Percentiles rank a stretch among this genome's conserved stretches.
Conservation (phyloP, 2,797 vertebrate species). For the Sitta carolinensis region DNA sequence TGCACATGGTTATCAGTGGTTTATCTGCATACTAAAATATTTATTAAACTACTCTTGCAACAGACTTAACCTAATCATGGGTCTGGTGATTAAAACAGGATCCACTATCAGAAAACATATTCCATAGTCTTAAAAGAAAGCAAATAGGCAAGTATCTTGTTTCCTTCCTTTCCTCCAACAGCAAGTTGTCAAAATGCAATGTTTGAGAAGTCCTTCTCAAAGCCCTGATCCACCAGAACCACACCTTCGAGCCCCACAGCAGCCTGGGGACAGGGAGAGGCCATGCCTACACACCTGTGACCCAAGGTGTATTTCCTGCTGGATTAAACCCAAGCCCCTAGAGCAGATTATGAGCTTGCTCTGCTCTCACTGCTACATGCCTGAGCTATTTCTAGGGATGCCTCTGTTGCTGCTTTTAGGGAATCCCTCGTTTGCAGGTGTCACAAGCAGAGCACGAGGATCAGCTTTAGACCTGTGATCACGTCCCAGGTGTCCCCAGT, state of each 20-base stretch:
- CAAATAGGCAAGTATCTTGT: background rate
- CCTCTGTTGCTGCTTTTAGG: background rate
- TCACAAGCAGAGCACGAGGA: background rate
- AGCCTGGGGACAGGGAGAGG: background rate
- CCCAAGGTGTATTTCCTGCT: background rate
- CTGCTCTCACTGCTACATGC: background rate
- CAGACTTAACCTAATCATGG: background rate
- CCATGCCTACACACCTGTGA: background rate
- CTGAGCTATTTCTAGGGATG: background rate
- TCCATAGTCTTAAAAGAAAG: background rate
- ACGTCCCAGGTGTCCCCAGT: background rate
- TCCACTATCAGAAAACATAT: background rate
- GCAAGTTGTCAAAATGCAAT: background rate
- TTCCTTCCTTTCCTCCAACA: background rate
- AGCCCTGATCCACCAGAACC: background rate
- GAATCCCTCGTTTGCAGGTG: background rate
- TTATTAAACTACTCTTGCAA: constrained; percentile 11
- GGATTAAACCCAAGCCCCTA: background rate
- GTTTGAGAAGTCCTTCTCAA: background rate
- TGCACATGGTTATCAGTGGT: background rate
- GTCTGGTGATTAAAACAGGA: background rate
- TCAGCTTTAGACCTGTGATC: background rate
- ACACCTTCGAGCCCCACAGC: background rate
- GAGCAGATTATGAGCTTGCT: background rate
- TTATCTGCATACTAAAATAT: constrained; percentile 24